Conservation (phyloP, 2,797 vertebrate genomes). For the Alfaro cultratus region DNA sequence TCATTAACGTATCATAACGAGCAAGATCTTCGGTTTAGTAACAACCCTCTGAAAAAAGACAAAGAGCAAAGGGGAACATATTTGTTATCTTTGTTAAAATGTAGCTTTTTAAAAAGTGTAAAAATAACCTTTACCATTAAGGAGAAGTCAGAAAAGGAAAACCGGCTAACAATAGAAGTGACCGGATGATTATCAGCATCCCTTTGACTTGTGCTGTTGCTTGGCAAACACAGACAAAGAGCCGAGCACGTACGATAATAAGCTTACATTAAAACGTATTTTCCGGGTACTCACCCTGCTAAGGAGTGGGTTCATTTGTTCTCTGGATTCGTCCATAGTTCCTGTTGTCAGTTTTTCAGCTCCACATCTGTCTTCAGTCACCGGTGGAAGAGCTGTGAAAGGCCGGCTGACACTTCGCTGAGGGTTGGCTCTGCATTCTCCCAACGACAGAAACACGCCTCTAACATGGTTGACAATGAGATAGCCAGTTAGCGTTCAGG, state of each 20-base stretch:
- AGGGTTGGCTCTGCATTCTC: constrained; percentile 21
- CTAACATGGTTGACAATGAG: constrained; percentile 45
- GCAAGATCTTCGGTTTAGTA: neutral
- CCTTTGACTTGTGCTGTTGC: constrained; percentile 41
- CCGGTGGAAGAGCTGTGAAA: constrained; percentile 12
- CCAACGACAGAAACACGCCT: constrained; percentile 54
- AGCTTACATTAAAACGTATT: constrained; percentile 3
- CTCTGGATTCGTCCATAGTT: constrained; percentile 70
- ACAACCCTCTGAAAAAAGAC: neutral
- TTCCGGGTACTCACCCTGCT: constrained; percentile 68
- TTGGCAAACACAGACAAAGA: constrained; percentile 59
- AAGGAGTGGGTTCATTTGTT: constrained; percentile 76
- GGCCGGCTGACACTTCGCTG: constrained; percentile 43
- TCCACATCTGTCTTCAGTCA: constrained; percentile 5
- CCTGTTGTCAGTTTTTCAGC: constrained; percentile 25
- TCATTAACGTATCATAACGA: neutral
- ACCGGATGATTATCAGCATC: constrained; percentile 68
- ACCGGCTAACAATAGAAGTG: constrained; percentile 74
- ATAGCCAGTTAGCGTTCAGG: constrained; percentile 43
- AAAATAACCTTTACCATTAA: constrained; percentile 20
- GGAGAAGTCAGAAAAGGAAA: constrained; percentile 36
- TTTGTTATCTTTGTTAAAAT: neutral
- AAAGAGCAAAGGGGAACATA: neutral
- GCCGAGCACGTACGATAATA: neutral
- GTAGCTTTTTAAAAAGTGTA: neutral